These are phyloP conservation scores for Xylota sylvarum DNA, from an alignment of 2,888 invertebrate species.

Conservation along the genomic window DNA sequence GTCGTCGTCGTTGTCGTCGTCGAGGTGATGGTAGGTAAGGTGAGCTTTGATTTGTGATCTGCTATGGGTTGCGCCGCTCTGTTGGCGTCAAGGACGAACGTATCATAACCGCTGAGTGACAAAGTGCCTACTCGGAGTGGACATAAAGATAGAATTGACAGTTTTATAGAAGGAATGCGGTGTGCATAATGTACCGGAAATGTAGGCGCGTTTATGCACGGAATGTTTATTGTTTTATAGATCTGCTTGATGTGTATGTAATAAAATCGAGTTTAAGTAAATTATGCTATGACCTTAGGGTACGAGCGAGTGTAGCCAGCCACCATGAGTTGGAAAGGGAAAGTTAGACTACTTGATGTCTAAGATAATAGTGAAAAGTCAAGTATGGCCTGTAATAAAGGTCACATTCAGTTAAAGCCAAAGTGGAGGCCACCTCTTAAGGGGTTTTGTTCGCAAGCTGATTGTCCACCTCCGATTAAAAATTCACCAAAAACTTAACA, in stretches of 20 bases:
- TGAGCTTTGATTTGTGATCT: constrained; percentile 61
- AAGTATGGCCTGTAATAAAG: no score
- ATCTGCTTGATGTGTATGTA: not conserved
- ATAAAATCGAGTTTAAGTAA: not conserved
- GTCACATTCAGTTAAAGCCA: no score
- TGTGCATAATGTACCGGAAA: constrained; percentile 61
- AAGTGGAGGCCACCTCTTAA: no score
- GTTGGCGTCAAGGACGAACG: constrained; percentile 71
- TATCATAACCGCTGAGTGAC: constrained; percentile 71
- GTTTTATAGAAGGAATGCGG: constrained; percentile 57
- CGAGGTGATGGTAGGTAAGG: constrained; percentile 57
- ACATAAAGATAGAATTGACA: constrained; percentile 57
- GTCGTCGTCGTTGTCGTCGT: not conserved
- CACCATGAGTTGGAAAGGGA: not conserved
- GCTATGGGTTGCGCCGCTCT: constrained; percentile 16
- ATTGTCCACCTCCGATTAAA: no score
- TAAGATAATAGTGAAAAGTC: no score
- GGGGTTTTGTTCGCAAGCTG: no score
- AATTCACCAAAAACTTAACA: no score
- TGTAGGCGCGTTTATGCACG: constrained; percentile 48
- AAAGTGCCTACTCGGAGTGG: constrained; percentile 54
- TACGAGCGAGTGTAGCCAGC: not conserved
- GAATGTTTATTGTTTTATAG: constrained; percentile 43
- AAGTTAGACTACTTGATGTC: no score
- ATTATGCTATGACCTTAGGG: not conserved